A percentile compares a stretch with the other conserved stretches of the same genome.
Evolutionary conservation across 2,888 invertebrate genomes (phyloP).

Genomic region (Agrilus cyanescens): DNA sequence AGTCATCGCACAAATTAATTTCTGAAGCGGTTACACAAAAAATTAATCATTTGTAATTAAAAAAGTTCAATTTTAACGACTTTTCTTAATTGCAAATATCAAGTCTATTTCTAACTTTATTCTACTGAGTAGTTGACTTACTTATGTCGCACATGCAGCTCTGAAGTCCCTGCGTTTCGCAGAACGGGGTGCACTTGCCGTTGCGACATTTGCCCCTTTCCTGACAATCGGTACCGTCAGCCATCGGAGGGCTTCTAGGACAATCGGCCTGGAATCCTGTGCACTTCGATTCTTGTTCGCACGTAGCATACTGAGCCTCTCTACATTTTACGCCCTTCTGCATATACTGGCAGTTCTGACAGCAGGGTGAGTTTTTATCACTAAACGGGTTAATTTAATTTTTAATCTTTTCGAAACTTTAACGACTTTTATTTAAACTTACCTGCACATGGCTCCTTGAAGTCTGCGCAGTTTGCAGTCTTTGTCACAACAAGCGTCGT

Average conservation of each 20-base stretch:
- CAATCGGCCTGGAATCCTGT: constrained; percentile 73
- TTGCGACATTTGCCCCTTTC: constrained; percentile 82
- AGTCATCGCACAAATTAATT: no score
- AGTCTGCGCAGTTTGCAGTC: constrained; percentile 75
- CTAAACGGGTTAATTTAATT: constrained; percentile 38
- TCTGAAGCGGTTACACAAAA: no score
- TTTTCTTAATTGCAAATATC: no score
- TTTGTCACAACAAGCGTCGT: constrained; percentile 87
- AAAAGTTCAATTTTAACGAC: no score
- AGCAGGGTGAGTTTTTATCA: constrained; percentile 94
- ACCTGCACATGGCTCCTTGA: constrained; percentile 85
- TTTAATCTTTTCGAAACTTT: background rate
- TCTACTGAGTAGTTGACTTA: constrained; percentile 39
- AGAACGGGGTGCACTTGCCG: constrained; percentile 91
- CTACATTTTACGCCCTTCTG: constrained; percentile 73
- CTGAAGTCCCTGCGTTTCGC: constrained; percentile 83
- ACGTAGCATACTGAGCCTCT: constrained; percentile 82
- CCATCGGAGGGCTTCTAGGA: constrained; percentile 76
- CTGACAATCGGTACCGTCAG: constrained; percentile 77
- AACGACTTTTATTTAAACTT: constrained; percentile 2
- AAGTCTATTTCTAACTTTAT: no score
- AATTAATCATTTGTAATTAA: no score
- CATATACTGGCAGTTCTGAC: constrained; percentile 83
- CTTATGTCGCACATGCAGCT: constrained; percentile 96
- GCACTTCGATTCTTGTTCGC: constrained; percentile 84